Percentiles rank a stretch among this genome's conserved stretches.
Conservation (phyloP, 2,797 vertebrate species). For the Mareca strepera region DNA sequence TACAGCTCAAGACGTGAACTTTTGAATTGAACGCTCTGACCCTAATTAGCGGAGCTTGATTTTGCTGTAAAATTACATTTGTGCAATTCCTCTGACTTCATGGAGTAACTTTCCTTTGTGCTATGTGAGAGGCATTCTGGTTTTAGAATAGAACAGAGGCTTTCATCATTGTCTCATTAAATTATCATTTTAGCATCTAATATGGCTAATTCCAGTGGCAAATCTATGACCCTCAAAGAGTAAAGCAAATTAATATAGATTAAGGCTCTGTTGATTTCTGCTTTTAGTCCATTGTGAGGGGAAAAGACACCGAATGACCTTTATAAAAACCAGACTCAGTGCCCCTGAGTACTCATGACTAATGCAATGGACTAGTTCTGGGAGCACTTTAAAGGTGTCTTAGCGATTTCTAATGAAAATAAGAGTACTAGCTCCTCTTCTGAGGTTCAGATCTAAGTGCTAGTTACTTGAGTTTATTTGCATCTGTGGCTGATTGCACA, state of each 20-base stretch:
- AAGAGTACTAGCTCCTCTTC: neutral
- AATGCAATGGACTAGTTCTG: constrained; percentile 39
- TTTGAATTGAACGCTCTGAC: neutral
- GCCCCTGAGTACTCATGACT: constrained; percentile 43
- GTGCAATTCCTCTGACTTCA: neutral
- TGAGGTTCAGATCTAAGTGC: neutral
- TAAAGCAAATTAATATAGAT: constrained; percentile 64
- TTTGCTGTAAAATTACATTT: neutral
- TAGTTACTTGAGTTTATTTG: constrained; percentile 27
- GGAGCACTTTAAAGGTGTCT: neutral
- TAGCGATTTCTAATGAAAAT: neutral
- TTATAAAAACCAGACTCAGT: constrained; percentile 24
- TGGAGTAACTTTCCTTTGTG: neutral
- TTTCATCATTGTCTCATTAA: constrained; percentile 58
- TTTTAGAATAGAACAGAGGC: neutral
- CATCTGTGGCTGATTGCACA: constrained; percentile 11
- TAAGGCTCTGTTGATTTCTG: constrained; percentile 50
- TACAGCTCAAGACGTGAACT: neutral
- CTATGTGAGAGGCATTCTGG: neutral
- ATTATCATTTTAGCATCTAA: constrained; percentile 49
- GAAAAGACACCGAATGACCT: constrained; percentile 59
- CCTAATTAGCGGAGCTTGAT: neutral
- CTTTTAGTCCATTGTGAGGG: constrained; percentile 59
- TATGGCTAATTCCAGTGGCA: constrained; percentile 38
- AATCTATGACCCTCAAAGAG: constrained; percentile 59